Conservation (phyloP, 1,140 invertebrate genomes). For the Archivesica marissinica region DNA sequence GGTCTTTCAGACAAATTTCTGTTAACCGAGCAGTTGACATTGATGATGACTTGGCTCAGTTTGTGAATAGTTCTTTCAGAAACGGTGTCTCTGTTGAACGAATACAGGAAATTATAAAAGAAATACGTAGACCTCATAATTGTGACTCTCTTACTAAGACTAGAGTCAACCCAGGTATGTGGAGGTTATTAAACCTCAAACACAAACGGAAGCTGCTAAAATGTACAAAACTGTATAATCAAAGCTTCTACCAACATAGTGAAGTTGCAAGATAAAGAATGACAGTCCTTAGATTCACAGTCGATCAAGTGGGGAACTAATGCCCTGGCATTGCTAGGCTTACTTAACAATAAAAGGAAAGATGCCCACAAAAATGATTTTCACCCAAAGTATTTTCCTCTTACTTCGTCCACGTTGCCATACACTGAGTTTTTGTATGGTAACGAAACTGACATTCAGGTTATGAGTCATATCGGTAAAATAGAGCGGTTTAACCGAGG, state of each 20-base stretch:
- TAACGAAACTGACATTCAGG: slow-evolving; percentile 14
- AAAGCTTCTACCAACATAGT: slow-evolving; percentile 33
- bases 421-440: slow-evolving; percentile 37
- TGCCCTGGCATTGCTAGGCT: slow-evolving; percentile 10
- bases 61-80: slow-evolving; percentile 30
- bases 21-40: slow-evolving; percentile 11
- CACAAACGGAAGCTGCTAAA: slow-evolving; percentile 8
- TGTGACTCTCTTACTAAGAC: slow-evolving; percentile 34
- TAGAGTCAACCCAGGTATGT: slow-evolving; percentile 40
- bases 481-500: neutral
- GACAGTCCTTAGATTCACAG: neutral
- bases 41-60: slow-evolving; percentile 9
- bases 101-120: neutral
- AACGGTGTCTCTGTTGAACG: slow-evolving; percentile 26
- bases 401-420: slow-evolving; percentile 26
- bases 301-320: slow-evolving; percentile 10
- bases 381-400: slow-evolving; percentile 15
- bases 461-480: neutral
- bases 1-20: neutral
- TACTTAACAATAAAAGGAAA: slow-evolving; percentile 29
- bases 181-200: slow-evolving; percentile 25
- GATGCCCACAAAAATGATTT: slow-evolving; percentile 22
- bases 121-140: slow-evolving; percentile 30
- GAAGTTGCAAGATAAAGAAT: slow-evolving; percentile 19
- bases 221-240: neutral